phyloP scores from a whole-genome alignment of 2,113 vertebrate species.

The Neogobius melanostomus region DNA sequence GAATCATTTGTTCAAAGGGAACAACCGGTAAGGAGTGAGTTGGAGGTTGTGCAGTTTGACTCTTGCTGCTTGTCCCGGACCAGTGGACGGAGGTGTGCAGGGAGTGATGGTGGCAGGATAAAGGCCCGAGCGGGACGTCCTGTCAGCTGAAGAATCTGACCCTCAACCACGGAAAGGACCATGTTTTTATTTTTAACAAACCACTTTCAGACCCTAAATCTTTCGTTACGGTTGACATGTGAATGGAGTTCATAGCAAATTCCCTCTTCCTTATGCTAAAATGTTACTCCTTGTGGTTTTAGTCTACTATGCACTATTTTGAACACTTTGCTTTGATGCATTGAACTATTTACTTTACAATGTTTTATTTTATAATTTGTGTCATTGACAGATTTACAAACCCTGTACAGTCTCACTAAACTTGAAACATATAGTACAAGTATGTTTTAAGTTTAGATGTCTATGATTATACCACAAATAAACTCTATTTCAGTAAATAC shows the following conservation, averaged over 20 bases:
- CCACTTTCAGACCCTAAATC: background rate
- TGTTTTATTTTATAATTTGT: too few species aligned
- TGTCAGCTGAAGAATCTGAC: constrained; percentile 80
- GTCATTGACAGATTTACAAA: too few species aligned
- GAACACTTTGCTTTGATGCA: too few species aligned
- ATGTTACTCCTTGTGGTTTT: too few species aligned
- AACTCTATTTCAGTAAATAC: constrained; percentile 29
- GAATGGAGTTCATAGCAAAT: too few species aligned
- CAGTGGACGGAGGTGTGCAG: constrained; percentile 52
- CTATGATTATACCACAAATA: constrained; percentile 16
- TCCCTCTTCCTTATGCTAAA: too few species aligned
- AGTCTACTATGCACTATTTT: too few species aligned
- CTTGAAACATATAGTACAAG: too few species aligned
- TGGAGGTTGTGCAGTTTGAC: constrained; percentile 5
- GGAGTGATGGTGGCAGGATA: constrained; percentile 83
- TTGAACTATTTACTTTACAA: too few species aligned
- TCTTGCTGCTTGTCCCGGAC: constrained; percentile 30
- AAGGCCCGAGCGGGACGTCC: constrained; percentile 73
- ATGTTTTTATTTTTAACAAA: background rate
- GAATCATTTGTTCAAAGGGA: constrained; percentile 40
- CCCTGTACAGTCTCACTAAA: too few species aligned
- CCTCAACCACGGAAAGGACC: constrained; percentile 24
- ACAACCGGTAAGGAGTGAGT: constrained; percentile 71
- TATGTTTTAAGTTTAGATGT: too few species aligned
- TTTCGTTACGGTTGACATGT: too few species aligned